These are phyloP conservation scores for Capricornis sumatraensis DNA, from an alignment of 2,113 vertebrate genomes.

Conservation along the genomic window DNA sequence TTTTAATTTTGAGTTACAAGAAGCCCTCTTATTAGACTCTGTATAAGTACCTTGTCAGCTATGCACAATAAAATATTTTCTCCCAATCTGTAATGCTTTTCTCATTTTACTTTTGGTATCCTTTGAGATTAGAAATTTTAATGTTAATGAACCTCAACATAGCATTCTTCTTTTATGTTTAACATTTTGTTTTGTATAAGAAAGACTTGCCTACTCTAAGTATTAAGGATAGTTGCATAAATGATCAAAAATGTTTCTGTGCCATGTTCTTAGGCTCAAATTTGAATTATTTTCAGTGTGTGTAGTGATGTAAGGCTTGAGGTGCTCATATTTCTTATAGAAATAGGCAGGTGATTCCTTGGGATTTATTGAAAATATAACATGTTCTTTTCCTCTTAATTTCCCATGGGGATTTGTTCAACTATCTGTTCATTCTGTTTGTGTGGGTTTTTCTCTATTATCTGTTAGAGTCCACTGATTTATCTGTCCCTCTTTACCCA, in stretches of 20 bases:
- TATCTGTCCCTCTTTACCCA: not conserved
- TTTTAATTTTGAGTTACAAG: not conserved
- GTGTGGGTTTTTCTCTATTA: not conserved
- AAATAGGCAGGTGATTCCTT: not conserved
- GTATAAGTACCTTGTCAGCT: not conserved
- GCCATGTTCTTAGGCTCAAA: not conserved
- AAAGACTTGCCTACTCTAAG: not conserved
- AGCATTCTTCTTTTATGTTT: not conserved
- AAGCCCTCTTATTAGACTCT: not conserved
- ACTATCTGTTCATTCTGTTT: not conserved
- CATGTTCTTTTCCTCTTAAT: not conserved
- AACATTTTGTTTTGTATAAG: not conserved
- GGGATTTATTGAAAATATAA: not conserved
- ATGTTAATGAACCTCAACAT: not conserved
- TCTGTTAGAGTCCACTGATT: not conserved
- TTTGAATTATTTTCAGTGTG: not conserved
- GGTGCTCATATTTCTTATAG: not conserved
- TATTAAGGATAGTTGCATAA: not conserved
- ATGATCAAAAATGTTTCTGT: not conserved
- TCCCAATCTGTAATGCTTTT: not conserved
- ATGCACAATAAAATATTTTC: not conserved
- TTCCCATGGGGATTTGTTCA: not conserved
- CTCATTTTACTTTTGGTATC: not conserved
- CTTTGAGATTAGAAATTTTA: not conserved
- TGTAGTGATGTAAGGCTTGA: not conserved